These are phyloP conservation scores for Chloroceryle aenea DNA, from an alignment of 2,113 vertebrate genomes.

Conservation along the genomic window DNA sequence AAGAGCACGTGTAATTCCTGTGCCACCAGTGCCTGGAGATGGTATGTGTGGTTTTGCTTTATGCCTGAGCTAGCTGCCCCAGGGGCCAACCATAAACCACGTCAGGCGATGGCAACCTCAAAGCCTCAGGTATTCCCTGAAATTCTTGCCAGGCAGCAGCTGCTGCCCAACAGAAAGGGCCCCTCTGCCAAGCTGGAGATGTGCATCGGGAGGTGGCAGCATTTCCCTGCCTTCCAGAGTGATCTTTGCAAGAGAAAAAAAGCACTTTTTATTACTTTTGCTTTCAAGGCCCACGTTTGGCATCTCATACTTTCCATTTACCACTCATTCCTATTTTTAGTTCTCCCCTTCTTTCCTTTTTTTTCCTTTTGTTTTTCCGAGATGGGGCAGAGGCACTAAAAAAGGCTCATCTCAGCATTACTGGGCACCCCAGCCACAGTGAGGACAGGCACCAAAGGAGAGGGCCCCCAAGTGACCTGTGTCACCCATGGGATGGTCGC, in stretches of 20 bases:
- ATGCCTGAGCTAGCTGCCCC: background rate
- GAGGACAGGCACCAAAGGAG: fast-evolving
- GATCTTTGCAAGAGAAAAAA: background rate
- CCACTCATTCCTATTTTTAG: background rate
- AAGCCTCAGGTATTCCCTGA: background rate
- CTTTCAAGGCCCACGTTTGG: background rate
- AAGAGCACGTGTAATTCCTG: fast-evolving
- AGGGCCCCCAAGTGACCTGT: fast-evolving
- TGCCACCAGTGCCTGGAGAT: fast-evolving
- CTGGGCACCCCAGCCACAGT: background rate
- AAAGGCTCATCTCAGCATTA: background rate
- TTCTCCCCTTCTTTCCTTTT: background rate
- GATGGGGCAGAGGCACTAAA: background rate
- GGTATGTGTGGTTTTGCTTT: background rate
- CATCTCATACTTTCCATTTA: background rate
- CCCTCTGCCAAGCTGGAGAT: background rate
- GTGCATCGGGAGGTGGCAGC: constrained; percentile 61
- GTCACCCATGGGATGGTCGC: fast-evolving
- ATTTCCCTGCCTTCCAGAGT: background rate
- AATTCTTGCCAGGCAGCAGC: background rate
- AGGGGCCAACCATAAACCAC: background rate
- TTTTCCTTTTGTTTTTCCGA: background rate
- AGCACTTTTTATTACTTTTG: background rate
- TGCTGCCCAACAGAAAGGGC: background rate
- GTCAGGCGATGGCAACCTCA: too few species aligned